Evolutionary conservation across 2,888 invertebrate species (phyloP), one percentile per base, ranked within the genome.

Genomic region (Chrysina gloriosa): DNA sequence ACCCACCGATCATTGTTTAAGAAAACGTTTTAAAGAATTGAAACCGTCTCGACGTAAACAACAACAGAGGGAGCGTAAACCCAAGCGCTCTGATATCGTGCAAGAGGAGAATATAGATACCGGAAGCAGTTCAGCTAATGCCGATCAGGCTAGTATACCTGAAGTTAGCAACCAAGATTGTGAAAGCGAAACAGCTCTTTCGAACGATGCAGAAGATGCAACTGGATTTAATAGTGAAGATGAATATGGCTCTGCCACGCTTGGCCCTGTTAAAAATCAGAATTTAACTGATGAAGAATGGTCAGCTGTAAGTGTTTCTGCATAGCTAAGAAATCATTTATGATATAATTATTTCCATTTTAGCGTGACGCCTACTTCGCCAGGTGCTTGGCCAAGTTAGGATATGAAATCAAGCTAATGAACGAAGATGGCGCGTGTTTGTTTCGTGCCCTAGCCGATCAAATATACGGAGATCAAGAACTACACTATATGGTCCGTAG

Each of bases 381-480:
- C 3, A 75, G 82, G 21, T 81, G 80, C 63, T 84, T 93, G 82
- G 86, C 89, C 54, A 91, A 92, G 78, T 88, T 90, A 77, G 94
- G 94, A 48, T 90, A 91, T 76, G 85, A 89, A 66, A 89, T 96
- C 25, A 93, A 94, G 80, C 89, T 90, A 72, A 95, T 95, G 87
- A 90, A 90, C 70, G 93, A 94, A 81, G 95, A 96, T 83, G 95
- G 95, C 3, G 95, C 95, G 19, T 96, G 95, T 81, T 84, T 96
- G 45, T 96, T 96, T 81, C 86, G 95, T 74, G 92, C 95, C 29
- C 94, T 95, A 71, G 94, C 95, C 54, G 90, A 95, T 83, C 95
- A 96, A 83, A 90, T 96, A 29, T 96, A 92, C 80, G 95, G 95
- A 1, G 95, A 96, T 83, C 93, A 96, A 83, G 95, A 94, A 76